These are phyloP conservation scores for Hololepta plana DNA, from an alignment of 2,888 invertebrate species.

Conservation along the genomic window DNA sequence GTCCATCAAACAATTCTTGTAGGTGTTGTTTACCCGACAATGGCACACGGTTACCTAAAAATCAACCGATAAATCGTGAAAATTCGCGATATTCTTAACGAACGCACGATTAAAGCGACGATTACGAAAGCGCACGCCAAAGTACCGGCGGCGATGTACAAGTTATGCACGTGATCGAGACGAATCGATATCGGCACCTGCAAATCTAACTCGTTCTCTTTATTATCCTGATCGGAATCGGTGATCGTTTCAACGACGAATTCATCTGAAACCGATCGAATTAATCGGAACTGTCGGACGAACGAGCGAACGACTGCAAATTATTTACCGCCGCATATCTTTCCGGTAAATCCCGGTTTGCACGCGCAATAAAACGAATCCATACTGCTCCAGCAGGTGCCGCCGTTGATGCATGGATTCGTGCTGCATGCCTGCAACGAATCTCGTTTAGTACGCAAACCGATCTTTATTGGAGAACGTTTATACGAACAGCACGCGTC, in stretches of 20 bases:
- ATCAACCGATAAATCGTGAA: constrained; percentile 6
- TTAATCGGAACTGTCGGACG: not conserved
- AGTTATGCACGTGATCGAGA: constrained; percentile 50
- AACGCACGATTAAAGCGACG: constrained; percentile 51
- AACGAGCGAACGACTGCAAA: not conserved
- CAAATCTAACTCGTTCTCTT: constrained; percentile 13
- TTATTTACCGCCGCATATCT: constrained; percentile 54
- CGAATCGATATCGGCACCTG: constrained; percentile 30
- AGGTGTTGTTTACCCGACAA: constrained; percentile 62
- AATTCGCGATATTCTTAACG: not conserved
- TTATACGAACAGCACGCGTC: constrained; percentile 41
- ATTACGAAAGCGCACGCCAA: constrained; percentile 56
- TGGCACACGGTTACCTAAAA: constrained; percentile 56
- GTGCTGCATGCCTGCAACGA: constrained; percentile 43
- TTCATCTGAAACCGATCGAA: constrained; percentile 36
- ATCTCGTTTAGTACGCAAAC: not conserved
- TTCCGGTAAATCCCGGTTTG: constrained; percentile 59
- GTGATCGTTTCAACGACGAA: constrained; percentile 48
- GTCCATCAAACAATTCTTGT: constrained; percentile 41
- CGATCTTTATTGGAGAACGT: too few species aligned
- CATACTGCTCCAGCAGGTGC: constrained; percentile 59
- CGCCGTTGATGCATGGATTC: constrained; percentile 57
- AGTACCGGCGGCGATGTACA: constrained; percentile 63
- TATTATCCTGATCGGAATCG: constrained; percentile 10
- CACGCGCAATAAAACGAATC: constrained; percentile 67